Evolutionary conservation across 92 coral and sea anemone species (phyloP), one percentile per base, ranked within the genome.

Genomic region (Paramuricea clavata): DNA sequence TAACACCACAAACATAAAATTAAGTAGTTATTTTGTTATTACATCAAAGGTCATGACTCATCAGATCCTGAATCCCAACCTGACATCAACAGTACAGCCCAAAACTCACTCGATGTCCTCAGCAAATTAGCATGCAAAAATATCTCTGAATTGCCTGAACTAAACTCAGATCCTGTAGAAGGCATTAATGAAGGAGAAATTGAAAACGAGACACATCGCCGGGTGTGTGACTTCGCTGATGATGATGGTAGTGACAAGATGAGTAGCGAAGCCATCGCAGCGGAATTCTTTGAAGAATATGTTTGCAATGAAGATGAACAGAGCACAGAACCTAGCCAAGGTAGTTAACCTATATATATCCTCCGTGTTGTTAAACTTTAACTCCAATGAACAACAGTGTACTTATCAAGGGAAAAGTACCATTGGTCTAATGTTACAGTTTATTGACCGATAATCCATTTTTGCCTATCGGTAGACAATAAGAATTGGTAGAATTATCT

Each of bases 111-210:
- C 31, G 83, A 78, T 19, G 83, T 78, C 30, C 69, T 78, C 49
- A 78, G 83, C 49, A 52, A 57, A 60, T 28, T 60, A 33, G 83
- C 83, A 13, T 78, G 83, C 56, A 49, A 78, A n/a, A 78, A 78
- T 35, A 57, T 78, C 34, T 52, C 83, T 3, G 83, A 78, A 36
- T 5, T 11, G 21, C 16, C 54, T 6, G 81, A 72, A 72, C 22
- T 52, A 5, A 22, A 22, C 23, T 52, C 61, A 3, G 61, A 52
- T 16, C 61, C 61, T 1, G 61, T 52, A 52, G 42, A 36, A 36
- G 52, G 3, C 52, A 47, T 47, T 47, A 15, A 47, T 8, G 42
- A 47, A 17, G 23, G 17, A 12, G 34, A 74, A 21, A 15, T 10
- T 43, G 61, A 43, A 43, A 26, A 26, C 35, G 60, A 12, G 6